Conservation (phyloP, 2,888 invertebrate species). For the Aphidoletes aphidimyza region DNA sequence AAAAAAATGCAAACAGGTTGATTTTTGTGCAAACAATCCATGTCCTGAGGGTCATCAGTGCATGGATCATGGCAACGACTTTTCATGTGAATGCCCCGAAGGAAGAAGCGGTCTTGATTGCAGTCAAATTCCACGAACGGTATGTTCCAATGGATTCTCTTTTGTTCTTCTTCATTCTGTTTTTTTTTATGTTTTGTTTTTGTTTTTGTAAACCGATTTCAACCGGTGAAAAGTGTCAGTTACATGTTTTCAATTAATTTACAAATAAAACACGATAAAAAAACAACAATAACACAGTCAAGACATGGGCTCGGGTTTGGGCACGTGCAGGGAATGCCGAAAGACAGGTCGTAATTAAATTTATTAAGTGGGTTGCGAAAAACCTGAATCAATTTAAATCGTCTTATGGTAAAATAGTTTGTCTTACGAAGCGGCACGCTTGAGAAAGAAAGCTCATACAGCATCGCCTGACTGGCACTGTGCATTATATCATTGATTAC, state of each 20-base stretch:
- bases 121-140: slow-evolving; percentile 74
- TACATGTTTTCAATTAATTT: slow-evolving; percentile 2
- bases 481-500: too few species aligned
- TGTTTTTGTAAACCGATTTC: too few species aligned
- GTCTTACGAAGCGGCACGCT: not conserved
- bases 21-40: slow-evolving; percentile 76
- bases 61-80: slow-evolving; percentile 79
- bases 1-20: slow-evolving; percentile 68
- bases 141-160: slow-evolving; percentile 64
- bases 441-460: not conserved
- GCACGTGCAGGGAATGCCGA: not conserved
- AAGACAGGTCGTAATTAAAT: not conserved
- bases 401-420: not conserved
- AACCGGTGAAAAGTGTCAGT: not conserved
- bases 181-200: too few species aligned
- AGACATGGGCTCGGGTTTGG: not conserved
- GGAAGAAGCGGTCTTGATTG: slow-evolving; percentile 78
- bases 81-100: slow-evolving; percentile 78
- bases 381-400: not conserved
- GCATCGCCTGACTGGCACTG: too few species aligned
- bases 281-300: not conserved
- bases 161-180: too few species aligned
- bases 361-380: not conserved
- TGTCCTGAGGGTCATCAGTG: slow-evolving; percentile 76
- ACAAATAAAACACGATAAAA: not conserved